Evolutionary conservation across 2,888 invertebrate species (phyloP).

Genomic region (Diachrysia chrysitis): DNA sequence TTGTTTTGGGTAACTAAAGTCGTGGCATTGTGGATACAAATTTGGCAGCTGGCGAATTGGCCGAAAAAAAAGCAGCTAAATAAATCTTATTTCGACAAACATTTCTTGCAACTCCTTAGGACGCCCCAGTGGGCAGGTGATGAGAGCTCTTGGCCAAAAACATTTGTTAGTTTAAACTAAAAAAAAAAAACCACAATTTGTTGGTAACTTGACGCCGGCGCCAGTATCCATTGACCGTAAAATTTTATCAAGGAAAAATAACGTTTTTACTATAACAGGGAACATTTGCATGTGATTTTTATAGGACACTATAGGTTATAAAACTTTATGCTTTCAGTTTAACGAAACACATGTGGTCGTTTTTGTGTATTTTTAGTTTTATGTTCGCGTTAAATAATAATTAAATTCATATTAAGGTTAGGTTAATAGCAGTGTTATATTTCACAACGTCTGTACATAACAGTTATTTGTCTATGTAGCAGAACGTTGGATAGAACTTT

Average conservation of each 20-base stretch:
- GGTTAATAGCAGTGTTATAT: background rate
- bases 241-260: slow-evolving; percentile 60
- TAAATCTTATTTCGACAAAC: slow-evolving; percentile 45
- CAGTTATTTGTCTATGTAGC: background rate
- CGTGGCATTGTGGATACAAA: slow-evolving; percentile 48
- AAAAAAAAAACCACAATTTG: slow-evolving; percentile 47
- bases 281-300: slow-evolving; percentile 55
- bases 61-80: slow-evolving; percentile 28
- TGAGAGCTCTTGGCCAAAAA: slow-evolving; percentile 38
- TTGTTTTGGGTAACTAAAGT: slow-evolving; percentile 10
- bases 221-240: slow-evolving; percentile 53
- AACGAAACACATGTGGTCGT: slow-evolving; percentile 34
- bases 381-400: slow-evolving; percentile 15
- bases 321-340: slow-evolving; percentile 52
- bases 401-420: background rate
- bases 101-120: slow-evolving; percentile 24
- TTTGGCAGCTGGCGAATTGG: slow-evolving; percentile 41
- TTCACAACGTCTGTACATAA: background rate
- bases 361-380: slow-evolving; percentile 22
- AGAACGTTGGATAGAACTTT: background rate
- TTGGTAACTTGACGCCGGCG: slow-evolving; percentile 59
- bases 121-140: slow-evolving; percentile 52
- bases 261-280: slow-evolving; percentile 39
- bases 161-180: slow-evolving; percentile 27
- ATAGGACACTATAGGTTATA: slow-evolving; percentile 47